A percentile compares a stretch with the other conserved stretches of the same genome.
phyloP scores from a whole-genome alignment of 2,113 vertebrate species.

The Campylorhamphus procurvoides region DNA sequence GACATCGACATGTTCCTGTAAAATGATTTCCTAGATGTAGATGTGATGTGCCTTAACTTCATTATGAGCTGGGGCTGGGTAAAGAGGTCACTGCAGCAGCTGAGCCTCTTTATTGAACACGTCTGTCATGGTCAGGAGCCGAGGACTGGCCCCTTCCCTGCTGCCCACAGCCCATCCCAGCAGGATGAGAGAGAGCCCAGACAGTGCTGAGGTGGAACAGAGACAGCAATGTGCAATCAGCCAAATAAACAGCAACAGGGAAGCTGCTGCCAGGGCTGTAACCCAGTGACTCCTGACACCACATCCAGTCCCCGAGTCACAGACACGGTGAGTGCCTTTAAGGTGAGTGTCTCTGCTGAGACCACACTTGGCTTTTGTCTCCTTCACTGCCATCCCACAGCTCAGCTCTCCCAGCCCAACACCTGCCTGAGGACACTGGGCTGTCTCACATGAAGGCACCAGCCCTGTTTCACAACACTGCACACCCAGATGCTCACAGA shows the following conservation, averaged over 20 bases:
- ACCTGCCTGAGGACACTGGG: background rate
- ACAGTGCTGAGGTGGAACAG: constrained; percentile 26
- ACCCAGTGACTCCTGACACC: background rate
- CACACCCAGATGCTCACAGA: background rate
- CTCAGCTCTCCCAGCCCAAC: background rate
- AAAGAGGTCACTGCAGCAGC: background rate
- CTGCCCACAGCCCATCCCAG: constrained; percentile 5
- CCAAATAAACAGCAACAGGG: constrained; percentile 51
- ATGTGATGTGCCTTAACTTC: constrained; percentile 12
- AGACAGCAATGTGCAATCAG: constrained; percentile 37
- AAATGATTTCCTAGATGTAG: background rate
- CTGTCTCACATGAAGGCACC: background rate
- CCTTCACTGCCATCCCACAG: background rate
- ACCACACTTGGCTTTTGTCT: background rate
- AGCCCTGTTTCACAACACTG: background rate
- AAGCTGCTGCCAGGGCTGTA: constrained; percentile 40
- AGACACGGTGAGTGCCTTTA: background rate
- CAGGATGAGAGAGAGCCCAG: constrained; percentile 23
- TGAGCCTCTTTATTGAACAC: background rate
- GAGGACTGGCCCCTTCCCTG: constrained; percentile 19
- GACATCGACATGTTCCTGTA: background rate
- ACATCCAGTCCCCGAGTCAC: background rate
- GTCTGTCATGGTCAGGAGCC: constrained; percentile 16
- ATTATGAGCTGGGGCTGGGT: background rate
- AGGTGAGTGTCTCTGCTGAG: constrained; percentile 34